Evolutionary conservation across 1,140 invertebrate species (phyloP).

Genomic region (Adelges cooleyi): DNA sequence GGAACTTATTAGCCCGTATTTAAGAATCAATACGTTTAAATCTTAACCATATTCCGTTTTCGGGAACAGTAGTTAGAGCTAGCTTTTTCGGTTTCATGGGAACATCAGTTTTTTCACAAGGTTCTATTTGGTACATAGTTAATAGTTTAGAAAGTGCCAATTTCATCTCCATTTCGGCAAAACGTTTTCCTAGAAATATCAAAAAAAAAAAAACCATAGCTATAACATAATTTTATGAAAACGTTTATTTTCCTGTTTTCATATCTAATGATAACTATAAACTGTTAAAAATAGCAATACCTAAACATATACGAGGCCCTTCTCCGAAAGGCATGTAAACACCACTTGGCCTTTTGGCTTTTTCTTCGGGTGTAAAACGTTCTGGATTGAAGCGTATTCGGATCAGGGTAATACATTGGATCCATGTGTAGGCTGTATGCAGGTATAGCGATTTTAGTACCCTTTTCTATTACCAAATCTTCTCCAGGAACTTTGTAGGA

Average conservation of each 20-base stretch:
- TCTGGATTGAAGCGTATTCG: conserved; percentile 50
- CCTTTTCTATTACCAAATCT: conserved; percentile 41
- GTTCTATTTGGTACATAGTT: conserved; percentile 34
- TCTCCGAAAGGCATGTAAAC: conserved; percentile 46
- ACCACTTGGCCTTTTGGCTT: conserved; percentile 36
- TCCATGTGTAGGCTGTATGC: conserved; percentile 37
- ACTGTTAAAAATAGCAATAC: conserved; percentile 17
- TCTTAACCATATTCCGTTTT: conserved; percentile 27
- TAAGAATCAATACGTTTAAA: background rate
- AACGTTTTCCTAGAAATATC: conserved; percentile 31
- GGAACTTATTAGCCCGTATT: too few relatives aligned
- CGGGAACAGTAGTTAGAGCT: background rate
- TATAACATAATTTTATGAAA: background rate
- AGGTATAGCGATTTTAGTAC: conserved; percentile 43
- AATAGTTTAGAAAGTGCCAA: conserved; percentile 28
- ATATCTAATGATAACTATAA: background rate
- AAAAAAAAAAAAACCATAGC: background rate
- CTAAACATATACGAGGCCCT: conserved; percentile 41
- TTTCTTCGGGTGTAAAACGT: conserved; percentile 41
- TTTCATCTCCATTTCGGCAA: conserved; percentile 32
- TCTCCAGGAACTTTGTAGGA: conserved; percentile 43
- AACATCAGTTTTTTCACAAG: conserved; percentile 21
- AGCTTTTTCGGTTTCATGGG: background rate
- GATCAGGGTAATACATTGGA: conserved; percentile 43
- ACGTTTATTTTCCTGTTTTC: too few relatives aligned